phyloP scores from a whole-genome alignment of 1,140 invertebrate species.

The Atta texana region DNA sequence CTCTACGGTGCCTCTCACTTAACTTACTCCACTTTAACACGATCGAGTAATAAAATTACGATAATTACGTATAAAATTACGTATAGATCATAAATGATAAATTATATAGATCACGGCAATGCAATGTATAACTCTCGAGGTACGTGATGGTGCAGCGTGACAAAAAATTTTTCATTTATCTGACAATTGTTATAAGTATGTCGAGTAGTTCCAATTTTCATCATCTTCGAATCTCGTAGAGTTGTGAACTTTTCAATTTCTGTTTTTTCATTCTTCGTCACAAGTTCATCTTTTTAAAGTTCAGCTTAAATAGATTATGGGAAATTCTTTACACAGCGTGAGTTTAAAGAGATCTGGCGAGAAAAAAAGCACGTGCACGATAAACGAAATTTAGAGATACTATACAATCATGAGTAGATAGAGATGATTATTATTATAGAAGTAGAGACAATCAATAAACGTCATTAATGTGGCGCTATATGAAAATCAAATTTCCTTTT shows the following conservation, averaged over 20 bases:
- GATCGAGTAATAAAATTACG: conserved; percentile 62
- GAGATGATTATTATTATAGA: conserved; percentile 47
- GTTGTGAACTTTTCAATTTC: not conserved
- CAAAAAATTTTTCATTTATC: conserved; percentile 52
- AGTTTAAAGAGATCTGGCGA: not conserved
- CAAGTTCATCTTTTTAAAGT: not conserved
- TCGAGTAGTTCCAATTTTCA: not conserved
- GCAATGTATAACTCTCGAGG: not conserved
- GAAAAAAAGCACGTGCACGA: not conserved
- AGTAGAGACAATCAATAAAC: conserved; percentile 74
- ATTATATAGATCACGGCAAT: conserved; percentile 30
- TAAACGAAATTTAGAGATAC: conserved; percentile 34
- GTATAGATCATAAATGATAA: conserved; percentile 43
- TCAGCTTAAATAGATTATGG: not conserved
- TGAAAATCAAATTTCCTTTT: conserved; percentile 66
- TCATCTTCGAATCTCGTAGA: not conserved
- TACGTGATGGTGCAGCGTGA: not conserved
- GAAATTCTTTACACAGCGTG: not conserved
- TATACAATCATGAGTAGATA: conserved; percentile 13
- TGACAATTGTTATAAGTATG: not conserved
- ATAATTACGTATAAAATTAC: too few species aligned
- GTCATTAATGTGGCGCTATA: conserved; percentile 37
- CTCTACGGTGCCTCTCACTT: conserved; percentile 79
- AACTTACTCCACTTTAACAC: conserved; percentile 73
- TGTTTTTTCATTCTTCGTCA: not conserved